These are phyloP conservation scores for Henricia sp. DNA, from an alignment of 53 echinoderm and acorn worm species.

Conservation along the genomic window DNA sequence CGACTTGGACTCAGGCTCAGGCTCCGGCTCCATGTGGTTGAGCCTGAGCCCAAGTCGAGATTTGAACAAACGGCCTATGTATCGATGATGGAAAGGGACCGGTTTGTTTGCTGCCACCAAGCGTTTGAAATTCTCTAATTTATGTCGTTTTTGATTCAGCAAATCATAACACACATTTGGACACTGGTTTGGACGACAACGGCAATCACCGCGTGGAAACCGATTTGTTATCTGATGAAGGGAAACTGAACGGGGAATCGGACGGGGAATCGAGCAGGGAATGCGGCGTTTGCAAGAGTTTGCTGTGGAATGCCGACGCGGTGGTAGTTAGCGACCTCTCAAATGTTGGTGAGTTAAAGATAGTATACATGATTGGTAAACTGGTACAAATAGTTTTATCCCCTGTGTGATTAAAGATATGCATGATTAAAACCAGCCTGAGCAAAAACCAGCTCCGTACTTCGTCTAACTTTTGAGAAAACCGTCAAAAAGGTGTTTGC, in stretches of 20 bases:
- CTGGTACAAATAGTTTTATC: too few species aligned
- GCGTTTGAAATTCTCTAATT: background rate
- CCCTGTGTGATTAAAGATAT: too few species aligned
- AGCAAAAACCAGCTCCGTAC: too few species aligned
- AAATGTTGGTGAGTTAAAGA: constrained; percentile 9
- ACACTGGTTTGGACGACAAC: constrained; percentile 21
- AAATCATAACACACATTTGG: background rate
- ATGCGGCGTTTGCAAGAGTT: constrained; percentile 49
- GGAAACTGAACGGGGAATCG: background rate
- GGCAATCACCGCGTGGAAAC: background rate
- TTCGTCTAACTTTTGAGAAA: too few species aligned
- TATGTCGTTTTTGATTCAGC: background rate
- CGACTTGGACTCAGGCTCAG: too few species aligned
- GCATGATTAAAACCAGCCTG: too few species aligned
- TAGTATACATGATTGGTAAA: background rate
- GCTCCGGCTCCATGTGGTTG: too few species aligned
- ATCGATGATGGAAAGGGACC: background rate
- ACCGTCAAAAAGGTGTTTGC: too few species aligned
- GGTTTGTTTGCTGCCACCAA: too few species aligned
- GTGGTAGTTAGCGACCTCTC: background rate
- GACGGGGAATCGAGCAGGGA: background rate
- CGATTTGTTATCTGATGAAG: background rate
- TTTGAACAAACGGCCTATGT: background rate
- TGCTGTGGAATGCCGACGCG: constrained; percentile 45
- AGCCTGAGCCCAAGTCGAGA: too few species aligned